Percentiles rank a stretch among this genome's conserved stretches.
Conservation (phyloP, 2,797 vertebrate species). For the Phoebastria nigripes region DNA sequence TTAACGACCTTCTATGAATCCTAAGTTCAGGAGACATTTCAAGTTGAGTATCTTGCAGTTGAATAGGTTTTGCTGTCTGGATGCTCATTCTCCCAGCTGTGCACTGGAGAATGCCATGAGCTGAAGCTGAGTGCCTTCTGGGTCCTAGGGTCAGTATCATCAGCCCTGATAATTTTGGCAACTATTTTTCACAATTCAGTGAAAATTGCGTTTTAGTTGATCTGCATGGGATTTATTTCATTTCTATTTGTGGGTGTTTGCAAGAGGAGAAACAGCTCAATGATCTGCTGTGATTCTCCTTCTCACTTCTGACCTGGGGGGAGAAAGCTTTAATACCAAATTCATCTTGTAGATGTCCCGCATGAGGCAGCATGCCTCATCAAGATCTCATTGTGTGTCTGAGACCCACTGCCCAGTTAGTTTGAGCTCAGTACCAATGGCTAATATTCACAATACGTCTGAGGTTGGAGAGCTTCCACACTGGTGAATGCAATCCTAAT, state of each 20-base stretch:
- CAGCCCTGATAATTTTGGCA: neutral
- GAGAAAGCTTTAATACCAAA: neutral
- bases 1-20: neutral
- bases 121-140: neutral
- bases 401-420: neutral
- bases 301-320: neutral
- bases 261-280: neutral
- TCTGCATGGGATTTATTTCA: neutral
- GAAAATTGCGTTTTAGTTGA: neutral
- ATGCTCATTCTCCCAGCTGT: neutral
- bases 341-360: neutral
- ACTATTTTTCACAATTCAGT: neutral
- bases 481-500: neutral
- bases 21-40: neutral
- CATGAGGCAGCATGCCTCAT: neutral
- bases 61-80: neutral
- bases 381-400: neutral
- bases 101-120: neutral
- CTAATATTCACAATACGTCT: neutral
- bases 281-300: neutral
- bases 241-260: neutral
- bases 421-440: neutral
- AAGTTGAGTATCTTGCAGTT: neutral
- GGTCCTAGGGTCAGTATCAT: neutral
- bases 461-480: neutral